Evolutionary conservation across 2,888 invertebrate species (phyloP).

Genomic region (Leucophenga maculata): DNA sequence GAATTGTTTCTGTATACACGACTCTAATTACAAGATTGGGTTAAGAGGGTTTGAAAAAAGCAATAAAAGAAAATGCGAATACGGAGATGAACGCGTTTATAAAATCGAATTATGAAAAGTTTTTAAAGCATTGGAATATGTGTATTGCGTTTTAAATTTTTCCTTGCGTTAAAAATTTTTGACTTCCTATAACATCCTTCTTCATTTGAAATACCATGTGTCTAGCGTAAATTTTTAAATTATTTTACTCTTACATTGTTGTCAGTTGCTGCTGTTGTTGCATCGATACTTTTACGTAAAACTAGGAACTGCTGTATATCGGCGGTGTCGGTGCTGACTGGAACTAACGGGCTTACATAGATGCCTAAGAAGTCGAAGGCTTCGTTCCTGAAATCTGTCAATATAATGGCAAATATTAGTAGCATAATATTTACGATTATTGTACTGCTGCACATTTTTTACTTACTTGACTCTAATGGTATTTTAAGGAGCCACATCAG

Average conservation of each 20-base stretch:
- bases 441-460: background rate
- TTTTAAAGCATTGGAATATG: no score
- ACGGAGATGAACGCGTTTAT: no score
- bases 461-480: conserved; percentile 58
- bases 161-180: background rate
- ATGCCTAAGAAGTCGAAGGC: conserved; percentile 59
- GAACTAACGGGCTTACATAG: conserved; percentile 59
- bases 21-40: no score
- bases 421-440: no score
- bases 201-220: no score
- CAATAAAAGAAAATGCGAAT: no score
- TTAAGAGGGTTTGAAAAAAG: no score
- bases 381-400: conserved; percentile 61
- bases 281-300: conserved; percentile 42
- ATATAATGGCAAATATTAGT: conserved; percentile 1
- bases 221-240: no score
- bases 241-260: conserved; percentile 39
- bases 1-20: no score
- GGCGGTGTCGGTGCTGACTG: conserved; percentile 49
- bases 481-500: conserved; percentile 59
- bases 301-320: conserved; percentile 65
- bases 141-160: background rate
- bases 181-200: no score
- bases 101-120: no score
- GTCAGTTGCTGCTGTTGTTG: conserved; percentile 9